These are phyloP conservation scores for Oncorhynchus keta DNA, from an alignment of 2,113 vertebrate genomes.

Conservation along the genomic window DNA sequence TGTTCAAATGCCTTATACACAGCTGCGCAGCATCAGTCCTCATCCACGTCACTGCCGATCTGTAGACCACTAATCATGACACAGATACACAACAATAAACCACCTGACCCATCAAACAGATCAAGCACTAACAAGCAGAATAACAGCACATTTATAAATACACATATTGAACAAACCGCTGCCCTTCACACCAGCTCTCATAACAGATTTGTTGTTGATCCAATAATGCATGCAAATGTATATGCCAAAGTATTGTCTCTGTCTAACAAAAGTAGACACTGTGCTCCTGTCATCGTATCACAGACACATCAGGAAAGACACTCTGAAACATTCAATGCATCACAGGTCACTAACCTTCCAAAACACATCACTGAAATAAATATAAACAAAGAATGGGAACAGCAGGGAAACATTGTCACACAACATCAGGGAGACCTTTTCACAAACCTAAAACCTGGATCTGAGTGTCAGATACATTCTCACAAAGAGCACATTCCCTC, in stretches of 20 bases:
- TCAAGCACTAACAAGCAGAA: background rate
- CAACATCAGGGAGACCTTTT: conserved; percentile 16
- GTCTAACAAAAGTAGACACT: conserved; percentile 23
- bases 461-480: background rate
- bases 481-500: conserved; percentile 25
- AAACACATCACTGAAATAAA: conserved; percentile 58
- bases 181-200: background rate
- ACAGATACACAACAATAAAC: conserved; percentile 4
- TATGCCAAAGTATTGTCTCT: conserved; percentile 1
- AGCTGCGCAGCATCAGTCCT: no score
- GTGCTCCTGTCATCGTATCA: conserved; percentile 39
- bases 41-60: background rate
- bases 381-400: conserved; percentile 34
- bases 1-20: background rate
- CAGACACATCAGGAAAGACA: conserved; percentile 30
- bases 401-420: conserved; percentile 27
- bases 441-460: conserved; percentile 22
- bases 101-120: background rate
- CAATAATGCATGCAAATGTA: background rate
- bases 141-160: background rate
- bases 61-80: conserved; percentile 23
- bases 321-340: conserved; percentile 33
- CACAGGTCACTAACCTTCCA: conserved; percentile 50
- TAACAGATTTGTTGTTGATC: background rate
- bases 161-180: no score